Evolutionary conservation across 2,888 invertebrate species (phyloP), one percentile per base, ranked within the genome.

Genomic region (Nemotelus pantherinus): DNA sequence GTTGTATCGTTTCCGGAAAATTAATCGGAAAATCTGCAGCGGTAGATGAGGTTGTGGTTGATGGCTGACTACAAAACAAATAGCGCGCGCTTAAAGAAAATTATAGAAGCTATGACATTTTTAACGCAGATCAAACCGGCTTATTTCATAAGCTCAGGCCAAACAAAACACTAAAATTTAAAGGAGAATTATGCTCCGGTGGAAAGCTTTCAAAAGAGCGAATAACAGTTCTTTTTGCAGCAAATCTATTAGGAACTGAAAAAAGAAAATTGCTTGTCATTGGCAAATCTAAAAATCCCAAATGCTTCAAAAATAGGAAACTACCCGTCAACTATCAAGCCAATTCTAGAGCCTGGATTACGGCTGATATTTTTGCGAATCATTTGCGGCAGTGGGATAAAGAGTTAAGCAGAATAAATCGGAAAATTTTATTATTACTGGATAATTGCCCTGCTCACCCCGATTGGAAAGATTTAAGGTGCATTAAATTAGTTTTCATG

Each of bases 171-270:
- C 65, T 82, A 48, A 82, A 81, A 80, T 83, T 82, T 60, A 82
- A 82, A 81, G 81, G 82, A 2, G 81, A 80, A 74, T 47, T 83
- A 77, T 85, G 85, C 77, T 79, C 78, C 41, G 84, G 84, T 43
- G 84, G 85, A 67, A 85, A 85, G 81, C 78, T 83, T 72, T 84
- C 84, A 64, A 85, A 85, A 80, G 82, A 82, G 57, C 79, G 83
- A 80, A 79, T 84, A 39, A 85, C 84, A 25, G 80, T 84, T 25
- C 47, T 84, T 78, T 80, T 85, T 76, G 82, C 82, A 43, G 82
- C 82, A 55, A 85, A 85, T 77, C 82, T 83, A 81, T 81, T 76
- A 76, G 84, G 84, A 5, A 81, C 82, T 9, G 82, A 83, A 80
- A 86, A 85, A 83, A 80, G 81, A 70, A 82, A 82, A 78, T 81